These are phyloP conservation scores for Acipenser transmontanus DNA, from an alignment of 2,797 vertebrate species.

Conservation along the genomic window DNA sequence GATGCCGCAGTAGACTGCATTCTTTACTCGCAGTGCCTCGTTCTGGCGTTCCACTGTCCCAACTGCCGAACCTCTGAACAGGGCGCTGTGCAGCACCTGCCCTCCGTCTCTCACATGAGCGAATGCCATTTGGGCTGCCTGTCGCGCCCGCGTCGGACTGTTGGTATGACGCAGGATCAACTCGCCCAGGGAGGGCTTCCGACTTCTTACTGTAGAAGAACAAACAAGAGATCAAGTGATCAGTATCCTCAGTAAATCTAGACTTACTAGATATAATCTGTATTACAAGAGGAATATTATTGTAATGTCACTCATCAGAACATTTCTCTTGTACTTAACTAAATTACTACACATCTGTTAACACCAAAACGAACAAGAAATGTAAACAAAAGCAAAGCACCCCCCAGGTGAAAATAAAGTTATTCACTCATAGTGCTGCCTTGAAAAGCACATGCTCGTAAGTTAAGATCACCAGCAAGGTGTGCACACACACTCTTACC, in stretches of 20 bases:
- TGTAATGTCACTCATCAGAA: too few species aligned
- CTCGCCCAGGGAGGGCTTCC: slow-evolving; percentile 85
- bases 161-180: slow-evolving; percentile 87
- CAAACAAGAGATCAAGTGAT: neutral
- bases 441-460: too few species aligned
- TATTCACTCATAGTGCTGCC: too few species aligned
- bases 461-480: too few species aligned
- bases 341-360: too few species aligned
- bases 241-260: too few species aligned
- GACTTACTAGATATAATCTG: too few species aligned
- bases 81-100: slow-evolving; percentile 67
- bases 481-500: slow-evolving; percentile 51
- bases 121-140: slow-evolving; percentile 76
- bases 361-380: too few species aligned
- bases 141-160: slow-evolving; percentile 83
- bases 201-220: slow-evolving; percentile 73
- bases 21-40: slow-evolving; percentile 85
- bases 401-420: too few species aligned
- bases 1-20: slow-evolving; percentile 89
- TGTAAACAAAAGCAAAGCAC: too few species aligned
- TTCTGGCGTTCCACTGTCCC: slow-evolving; percentile 71
- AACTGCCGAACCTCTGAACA: slow-evolving; percentile 53
- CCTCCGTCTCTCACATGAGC: slow-evolving; percentile 78
- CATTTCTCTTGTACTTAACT: too few species aligned
- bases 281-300: too few species aligned